Evolutionary conservation across 2,797 vertebrate genomes (phyloP).

Genomic region (Acridotheres tristis): DNA sequence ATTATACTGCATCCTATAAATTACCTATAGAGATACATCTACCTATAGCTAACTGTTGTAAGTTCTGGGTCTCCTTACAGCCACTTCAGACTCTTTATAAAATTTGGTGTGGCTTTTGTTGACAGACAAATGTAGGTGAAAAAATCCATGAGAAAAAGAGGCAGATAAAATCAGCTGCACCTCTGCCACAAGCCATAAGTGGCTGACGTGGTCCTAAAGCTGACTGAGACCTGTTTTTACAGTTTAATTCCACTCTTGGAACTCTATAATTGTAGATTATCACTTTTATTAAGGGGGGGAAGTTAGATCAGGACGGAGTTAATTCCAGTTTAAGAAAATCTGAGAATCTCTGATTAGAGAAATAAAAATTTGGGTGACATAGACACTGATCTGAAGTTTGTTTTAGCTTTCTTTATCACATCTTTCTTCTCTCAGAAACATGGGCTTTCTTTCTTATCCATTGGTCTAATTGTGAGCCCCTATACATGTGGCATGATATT

Average conservation of each 20-base stretch:
- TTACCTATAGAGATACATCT: rapidly evolving
- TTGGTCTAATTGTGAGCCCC: not conserved
- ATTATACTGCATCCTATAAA: not conserved
- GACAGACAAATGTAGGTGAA: not conserved
- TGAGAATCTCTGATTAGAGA: not conserved
- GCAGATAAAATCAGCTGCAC: not conserved
- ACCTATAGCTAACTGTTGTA: not conserved
- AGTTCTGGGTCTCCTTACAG: not conserved
- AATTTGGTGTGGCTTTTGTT: not conserved
- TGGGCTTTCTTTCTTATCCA: not conserved
- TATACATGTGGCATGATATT: not conserved
- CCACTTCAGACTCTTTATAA: not conserved
- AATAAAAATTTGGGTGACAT: not conserved
- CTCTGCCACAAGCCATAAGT: not conserved
- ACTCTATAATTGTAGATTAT: not conserved
- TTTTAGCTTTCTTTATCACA: not conserved
- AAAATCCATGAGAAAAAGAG: not conserved
- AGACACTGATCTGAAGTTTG: not conserved
- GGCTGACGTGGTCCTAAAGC: not conserved
- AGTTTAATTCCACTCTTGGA: not conserved
- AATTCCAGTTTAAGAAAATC: not conserved
- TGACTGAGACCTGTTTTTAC: not conserved
- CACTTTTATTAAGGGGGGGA: not conserved
- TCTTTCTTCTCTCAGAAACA: not conserved
- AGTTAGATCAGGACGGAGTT: not conserved